Evolutionary conservation across 2,113 vertebrate species (phyloP), one percentile per base, ranked within the genome.

Genomic region (Meriones unguiculatus): DNA sequence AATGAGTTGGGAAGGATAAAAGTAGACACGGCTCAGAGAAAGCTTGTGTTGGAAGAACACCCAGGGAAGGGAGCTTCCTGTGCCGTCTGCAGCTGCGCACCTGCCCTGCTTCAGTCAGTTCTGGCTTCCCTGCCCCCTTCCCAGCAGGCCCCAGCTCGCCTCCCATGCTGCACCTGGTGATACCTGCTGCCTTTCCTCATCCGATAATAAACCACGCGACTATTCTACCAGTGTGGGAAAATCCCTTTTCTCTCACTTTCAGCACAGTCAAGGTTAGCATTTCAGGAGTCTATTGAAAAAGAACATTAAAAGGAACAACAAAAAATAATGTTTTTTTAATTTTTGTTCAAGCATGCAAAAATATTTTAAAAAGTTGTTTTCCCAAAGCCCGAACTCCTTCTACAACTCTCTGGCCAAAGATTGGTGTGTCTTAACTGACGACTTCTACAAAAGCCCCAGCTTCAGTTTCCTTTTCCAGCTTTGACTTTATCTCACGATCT

Each of bases 271-370:
- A 87, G 30, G 11, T 95, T 73, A n/a, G 10, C 32, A 57, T 96
- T 90, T 77, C 32, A 84, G 77, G 28, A 87, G 32, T 62, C 62
- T 82, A 54, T 15, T 30, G 20, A 96, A 59, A 57, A 91, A 92
- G 64, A 22, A 38, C 11, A 38, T 50, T 38, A 46, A n/a, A 90
- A 94, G 87, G 50, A 54, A 57, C 69, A 69, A 84, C 69, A 88
- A 46, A 46, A 46, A 46, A 46, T 46, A 46, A 46, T 46, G 46
- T 46, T 46, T 46, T 46, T 46, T 46, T 46, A 46, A 46, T 46
- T 46, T 46, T 46, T 46, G 46, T 46, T 46, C 46, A 62, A 91
- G 87, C 20, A 72, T 76, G 22, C 14, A 24, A 41, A 92, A 65
- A n/a, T 57, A 65, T 32, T 35, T n/a, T 38, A 59, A 54, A 76